A percentile compares a stretch with the other conserved stretches of the same genome.
Conservation (phyloP, 2,797 vertebrate species). For the Peromyscus attwateri region DNA sequence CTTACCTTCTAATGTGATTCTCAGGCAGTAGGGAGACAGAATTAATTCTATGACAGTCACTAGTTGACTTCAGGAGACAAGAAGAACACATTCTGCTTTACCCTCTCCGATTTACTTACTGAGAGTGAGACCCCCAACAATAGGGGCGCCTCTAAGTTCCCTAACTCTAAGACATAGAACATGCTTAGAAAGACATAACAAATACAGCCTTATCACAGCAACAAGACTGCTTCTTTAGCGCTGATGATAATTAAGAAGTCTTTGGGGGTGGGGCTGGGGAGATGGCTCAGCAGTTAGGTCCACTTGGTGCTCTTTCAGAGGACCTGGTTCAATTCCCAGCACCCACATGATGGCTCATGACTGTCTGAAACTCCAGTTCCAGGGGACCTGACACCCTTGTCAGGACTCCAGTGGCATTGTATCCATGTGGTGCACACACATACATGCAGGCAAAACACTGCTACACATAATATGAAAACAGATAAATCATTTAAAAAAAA, state of each 20-base stretch:
- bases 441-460: background rate
- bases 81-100: background rate
- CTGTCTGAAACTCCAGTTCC: background rate
- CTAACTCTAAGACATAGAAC: background rate
- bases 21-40: background rate
- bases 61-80: slow-evolving; percentile 31
- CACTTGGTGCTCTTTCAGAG: background rate
- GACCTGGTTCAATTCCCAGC: background rate
- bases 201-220: background rate
- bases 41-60: slow-evolving; percentile 61
- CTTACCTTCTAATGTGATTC: slow-evolving; percentile 47
- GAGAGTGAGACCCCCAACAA: background rate
- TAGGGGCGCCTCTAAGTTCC: slow-evolving; percentile 16
- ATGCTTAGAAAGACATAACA: slow-evolving; percentile 17
- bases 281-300: background rate
- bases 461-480: background rate
- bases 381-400: background rate
- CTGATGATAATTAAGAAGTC: background rate
- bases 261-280: background rate
- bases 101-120: background rate
- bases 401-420: background rate
- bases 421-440: background rate
- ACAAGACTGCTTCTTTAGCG: background rate
- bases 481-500: background rate
- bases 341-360: background rate